A percentile compares a stretch with the other conserved stretches of the same genome.
These are phyloP conservation scores for Ectobius pallidus DNA, from an alignment of 2,888 invertebrate genomes.

Conservation along the genomic window DNA sequence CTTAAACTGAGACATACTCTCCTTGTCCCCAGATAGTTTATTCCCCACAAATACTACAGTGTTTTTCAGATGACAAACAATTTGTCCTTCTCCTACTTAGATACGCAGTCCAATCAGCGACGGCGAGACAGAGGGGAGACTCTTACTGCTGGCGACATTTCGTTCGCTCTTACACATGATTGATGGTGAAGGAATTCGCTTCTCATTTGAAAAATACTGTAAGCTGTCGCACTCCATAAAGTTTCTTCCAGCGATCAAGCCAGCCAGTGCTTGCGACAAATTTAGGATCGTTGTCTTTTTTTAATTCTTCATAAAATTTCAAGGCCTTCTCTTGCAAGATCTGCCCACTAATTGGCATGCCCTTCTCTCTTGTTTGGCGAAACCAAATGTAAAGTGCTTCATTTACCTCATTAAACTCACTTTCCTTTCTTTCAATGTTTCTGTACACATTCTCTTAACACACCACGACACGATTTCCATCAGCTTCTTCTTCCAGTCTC, in stretches of 20 bases:
- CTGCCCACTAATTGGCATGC: not conserved
- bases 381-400: not conserved
- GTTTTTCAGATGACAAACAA: no score
- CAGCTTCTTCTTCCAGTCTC: not conserved
- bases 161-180: no score
- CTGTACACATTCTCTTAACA: not conserved
- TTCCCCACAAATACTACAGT: not conserved
- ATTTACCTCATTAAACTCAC: not conserved
- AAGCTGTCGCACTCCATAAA: not conserved
- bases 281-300: not conserved
- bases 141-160: no score
- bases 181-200: no score
- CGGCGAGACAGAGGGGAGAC: no score
- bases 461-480: not conserved
- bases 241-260: not conserved
- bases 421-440: not conserved
- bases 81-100: no score
- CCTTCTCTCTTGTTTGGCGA: not conserved
- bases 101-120: no score
- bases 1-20: not conserved
- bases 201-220: no score
- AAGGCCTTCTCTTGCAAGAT: not conserved
- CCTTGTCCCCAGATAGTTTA: not conserved
- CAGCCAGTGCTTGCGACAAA: not conserved
- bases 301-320: not conserved